phyloP scores from a whole-genome alignment of 2,888 invertebrate genomes.

The Caenorhabditis sinica region DNA sequence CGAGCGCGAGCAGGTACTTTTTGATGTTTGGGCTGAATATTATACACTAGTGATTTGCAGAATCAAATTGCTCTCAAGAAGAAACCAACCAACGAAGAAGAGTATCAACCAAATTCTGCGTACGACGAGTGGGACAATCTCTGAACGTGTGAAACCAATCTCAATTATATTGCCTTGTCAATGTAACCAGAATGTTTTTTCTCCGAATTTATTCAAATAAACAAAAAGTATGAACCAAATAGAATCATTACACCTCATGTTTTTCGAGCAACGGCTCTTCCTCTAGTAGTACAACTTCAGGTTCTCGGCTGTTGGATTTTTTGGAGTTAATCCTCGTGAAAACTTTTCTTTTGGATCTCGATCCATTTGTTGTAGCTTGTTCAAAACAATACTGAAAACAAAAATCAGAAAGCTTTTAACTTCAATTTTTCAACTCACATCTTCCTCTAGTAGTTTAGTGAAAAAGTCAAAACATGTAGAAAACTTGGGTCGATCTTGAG shows the following conservation, averaged over 20 bases:
- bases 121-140: slow-evolving; percentile 83
- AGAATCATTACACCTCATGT: too few relatives aligned
- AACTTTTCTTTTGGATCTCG: too few relatives aligned
- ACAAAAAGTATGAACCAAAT: too few relatives aligned
- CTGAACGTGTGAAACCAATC: slow-evolving; percentile 44
- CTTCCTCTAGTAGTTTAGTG: not conserved
- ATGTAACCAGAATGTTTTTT: too few relatives aligned
- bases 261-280: too few relatives aligned
- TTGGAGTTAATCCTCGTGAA: too few relatives aligned
- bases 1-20: slow-evolving; percentile 78
- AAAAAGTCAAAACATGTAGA: slow-evolving; percentile 80
- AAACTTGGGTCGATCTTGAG: slow-evolving; percentile 90
- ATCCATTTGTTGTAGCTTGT: too few relatives aligned
- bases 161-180: too few relatives aligned
- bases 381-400: not conserved
- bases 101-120: slow-evolving; percentile 75
- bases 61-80: slow-evolving; percentile 77
- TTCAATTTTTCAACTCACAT: not conserved
- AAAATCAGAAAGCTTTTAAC: not conserved
- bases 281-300: too few relatives aligned
- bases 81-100: slow-evolving; percentile 75
- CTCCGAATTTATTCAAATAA: too few relatives aligned
- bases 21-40: not conserved
- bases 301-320: too few relatives aligned
- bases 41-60: slow-evolving; percentile 49